These are phyloP conservation scores for Cacatua alba DNA, from an alignment of 2,113 vertebrate species.

Conservation along the genomic window DNA sequence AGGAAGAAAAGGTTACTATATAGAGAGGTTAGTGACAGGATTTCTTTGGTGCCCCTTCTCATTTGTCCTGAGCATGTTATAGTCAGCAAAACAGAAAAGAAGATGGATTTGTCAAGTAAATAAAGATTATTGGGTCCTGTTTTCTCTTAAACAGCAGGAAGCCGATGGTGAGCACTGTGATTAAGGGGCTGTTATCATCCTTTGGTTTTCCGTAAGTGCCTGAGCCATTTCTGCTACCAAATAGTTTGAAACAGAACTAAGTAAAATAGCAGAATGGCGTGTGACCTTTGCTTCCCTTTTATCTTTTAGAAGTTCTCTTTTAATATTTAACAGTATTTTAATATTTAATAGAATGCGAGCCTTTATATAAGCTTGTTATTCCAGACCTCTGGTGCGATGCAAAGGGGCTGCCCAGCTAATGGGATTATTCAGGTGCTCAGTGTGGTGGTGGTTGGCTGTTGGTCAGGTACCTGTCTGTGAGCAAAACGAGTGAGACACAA, in stretches of 20 bases:
- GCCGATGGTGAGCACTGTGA: neutral
- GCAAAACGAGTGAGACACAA: neutral
- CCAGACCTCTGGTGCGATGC: neutral
- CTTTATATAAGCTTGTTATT: constrained; percentile 1
- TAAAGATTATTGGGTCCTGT: neutral
- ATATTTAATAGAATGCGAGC: constrained; percentile 11
- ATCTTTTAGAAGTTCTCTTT: constrained; percentile 23
- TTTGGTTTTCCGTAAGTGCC: neutral
- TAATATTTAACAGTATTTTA: constrained; percentile 66
- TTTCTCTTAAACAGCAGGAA: neutral
- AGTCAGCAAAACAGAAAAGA: neutral
- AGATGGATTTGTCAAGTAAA: neutral
- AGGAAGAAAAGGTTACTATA: neutral
- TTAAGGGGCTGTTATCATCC: neutral
- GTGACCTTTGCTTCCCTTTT: constrained; percentile 4
- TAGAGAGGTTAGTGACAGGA: neutral
- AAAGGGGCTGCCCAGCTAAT: neutral
- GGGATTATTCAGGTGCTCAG: neutral
- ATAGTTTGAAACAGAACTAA: neutral
- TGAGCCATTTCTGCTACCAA: neutral
- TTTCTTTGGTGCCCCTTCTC: neutral
- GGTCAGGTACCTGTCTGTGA: neutral
- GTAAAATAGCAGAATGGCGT: neutral
- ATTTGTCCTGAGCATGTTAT: accelerated
- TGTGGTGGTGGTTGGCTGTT: neutral